These are phyloP conservation scores for Nicator chloris DNA, from an alignment of 2,113 vertebrate species.

Conservation along the genomic window DNA sequence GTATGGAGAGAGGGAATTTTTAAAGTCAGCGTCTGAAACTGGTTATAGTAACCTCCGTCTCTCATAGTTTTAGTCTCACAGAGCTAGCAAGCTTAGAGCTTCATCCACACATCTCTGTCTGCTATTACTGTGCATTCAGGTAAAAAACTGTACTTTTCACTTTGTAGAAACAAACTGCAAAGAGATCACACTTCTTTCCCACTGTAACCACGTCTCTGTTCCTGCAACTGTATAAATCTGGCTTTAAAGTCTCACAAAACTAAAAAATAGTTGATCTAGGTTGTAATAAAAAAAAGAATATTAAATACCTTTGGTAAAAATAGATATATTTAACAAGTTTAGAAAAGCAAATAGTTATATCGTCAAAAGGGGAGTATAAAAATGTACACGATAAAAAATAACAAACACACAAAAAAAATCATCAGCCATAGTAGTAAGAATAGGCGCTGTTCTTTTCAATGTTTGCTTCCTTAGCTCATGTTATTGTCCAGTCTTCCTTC, in stretches of 20 bases:
- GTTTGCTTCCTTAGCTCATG: slow-evolving; percentile 51
- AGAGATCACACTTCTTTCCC: slow-evolving; percentile 50
- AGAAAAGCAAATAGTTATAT: slow-evolving; percentile 81
- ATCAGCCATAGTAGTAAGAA: slow-evolving; percentile 59
- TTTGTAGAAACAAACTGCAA: slow-evolving; percentile 58
- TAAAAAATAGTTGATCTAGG: slow-evolving; percentile 77
- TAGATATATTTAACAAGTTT: slow-evolving; percentile 85
- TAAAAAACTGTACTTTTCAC: slow-evolving; percentile 39
- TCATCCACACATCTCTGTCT: slow-evolving; percentile 8
- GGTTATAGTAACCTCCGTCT: background rate
- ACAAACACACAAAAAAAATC: slow-evolving; percentile 65
- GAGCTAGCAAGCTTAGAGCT: background rate
- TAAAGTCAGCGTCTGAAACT: background rate
- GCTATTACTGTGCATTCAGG: slow-evolving; percentile 5
- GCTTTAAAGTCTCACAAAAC: slow-evolving; percentile 72
- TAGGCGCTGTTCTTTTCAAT: slow-evolving; percentile 56
- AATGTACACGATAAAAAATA: slow-evolving; percentile 78
- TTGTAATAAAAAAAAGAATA: slow-evolving; percentile 79
- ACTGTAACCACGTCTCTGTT: slow-evolving; percentile 52
- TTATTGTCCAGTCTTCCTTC: slow-evolving; percentile 64
- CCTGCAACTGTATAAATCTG: slow-evolving; percentile 62
- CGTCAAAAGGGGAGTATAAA: slow-evolving; percentile 79
- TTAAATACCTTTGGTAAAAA: slow-evolving; percentile 92
- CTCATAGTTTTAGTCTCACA: background rate
- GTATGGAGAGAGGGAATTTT: background rate